Conservation (phyloP, 2,888 invertebrate genomes). For the Caenorhabditis sp. region DNA sequence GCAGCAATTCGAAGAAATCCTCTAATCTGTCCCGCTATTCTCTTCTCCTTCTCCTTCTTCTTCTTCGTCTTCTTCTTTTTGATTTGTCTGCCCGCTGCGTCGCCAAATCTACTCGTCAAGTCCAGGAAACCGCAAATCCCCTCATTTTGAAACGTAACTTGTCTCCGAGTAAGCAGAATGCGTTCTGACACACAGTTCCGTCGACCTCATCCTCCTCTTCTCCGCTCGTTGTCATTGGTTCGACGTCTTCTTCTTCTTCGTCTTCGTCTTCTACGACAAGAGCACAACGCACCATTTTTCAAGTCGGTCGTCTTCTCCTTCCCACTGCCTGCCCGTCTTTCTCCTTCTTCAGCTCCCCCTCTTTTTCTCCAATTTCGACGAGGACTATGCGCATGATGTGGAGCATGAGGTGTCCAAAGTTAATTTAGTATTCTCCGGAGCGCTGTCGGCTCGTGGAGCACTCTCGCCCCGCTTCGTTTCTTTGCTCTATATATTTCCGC, state of each 20-base stretch:
- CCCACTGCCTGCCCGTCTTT: not conserved
- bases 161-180: too few relatives aligned
- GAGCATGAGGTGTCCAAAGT: conserved; percentile 64
- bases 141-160: conserved; percentile 7
- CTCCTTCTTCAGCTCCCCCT: conserved; percentile 13
- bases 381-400: conserved; percentile 55
- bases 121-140: conserved; percentile 1
- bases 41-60: too few relatives aligned
- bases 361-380: conserved; percentile 58
- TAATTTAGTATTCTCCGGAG: conserved; percentile 56
- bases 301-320: conserved; percentile 10
- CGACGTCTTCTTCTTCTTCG: conserved; percentile 8
- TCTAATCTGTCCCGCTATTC: conserved; percentile 4
- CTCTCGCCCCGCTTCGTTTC: conserved; percentile 40
- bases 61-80: too few relatives aligned
- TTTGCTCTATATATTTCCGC: conserved; percentile 54
- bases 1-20: conserved; percentile 2
- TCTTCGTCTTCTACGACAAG: too few relatives aligned
- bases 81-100: not conserved
- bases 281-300: conserved; percentile 14
- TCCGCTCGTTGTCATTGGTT: conserved; percentile 5
- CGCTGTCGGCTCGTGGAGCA: conserved; percentile 32
- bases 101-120: conserved; percentile 24
- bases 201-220: not conserved
- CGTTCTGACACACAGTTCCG: not conserved